Base-by-base conservation (phyloP, 1,140 invertebrate species). In the Zaprionus kolodkinae region DNA sequence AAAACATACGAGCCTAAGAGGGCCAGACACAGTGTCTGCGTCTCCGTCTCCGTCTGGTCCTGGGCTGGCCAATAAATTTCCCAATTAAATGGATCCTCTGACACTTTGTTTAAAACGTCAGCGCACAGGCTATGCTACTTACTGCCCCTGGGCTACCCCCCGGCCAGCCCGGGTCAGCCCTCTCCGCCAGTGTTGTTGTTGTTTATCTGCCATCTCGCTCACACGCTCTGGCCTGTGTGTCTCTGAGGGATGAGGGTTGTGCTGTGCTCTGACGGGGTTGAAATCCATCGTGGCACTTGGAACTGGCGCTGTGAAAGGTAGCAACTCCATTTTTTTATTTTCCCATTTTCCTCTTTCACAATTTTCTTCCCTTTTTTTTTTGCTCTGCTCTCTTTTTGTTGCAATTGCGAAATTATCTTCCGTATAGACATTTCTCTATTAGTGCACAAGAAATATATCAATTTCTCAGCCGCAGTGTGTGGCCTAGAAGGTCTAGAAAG, bases 251-350 rank as follows among this genome's bases (percentile, higher is more conserved):
- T 88, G 85, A 89, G 85, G 85, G 85, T 89, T 89, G 85, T 67
- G 21, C 21, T 21, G 21, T 85, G 54, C 21, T 43, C 35, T 21
- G 69, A 79, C n/a, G 78, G 85, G 85, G 84, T 76, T 88, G 85
- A 84, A 78, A 78, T 65, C 66, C 67, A 52, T 72, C 78, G 48
- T 64, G 61, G 76, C 79, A 83, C 79, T 79, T 79, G 76, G 80
- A 83, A 88, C 85, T 89, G 85, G 85, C 85, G 85, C 85, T 89
- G 85, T 74, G 85, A 89, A 89, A 89, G 85, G 85, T 89, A 89
- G 85, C 80, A 55, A 33, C 57, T 30, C 85, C 81, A 89, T 89
- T 89, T 88, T 88, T 88, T 83, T 86, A 81, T 79, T 86, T 86
- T 69, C 68, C 52, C 6, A 35, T 33, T 59, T 60, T 75, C 56